These are phyloP conservation scores for Dichetophora obliterata DNA, from an alignment of 2,888 invertebrate genomes.

Conservation along the genomic window DNA sequence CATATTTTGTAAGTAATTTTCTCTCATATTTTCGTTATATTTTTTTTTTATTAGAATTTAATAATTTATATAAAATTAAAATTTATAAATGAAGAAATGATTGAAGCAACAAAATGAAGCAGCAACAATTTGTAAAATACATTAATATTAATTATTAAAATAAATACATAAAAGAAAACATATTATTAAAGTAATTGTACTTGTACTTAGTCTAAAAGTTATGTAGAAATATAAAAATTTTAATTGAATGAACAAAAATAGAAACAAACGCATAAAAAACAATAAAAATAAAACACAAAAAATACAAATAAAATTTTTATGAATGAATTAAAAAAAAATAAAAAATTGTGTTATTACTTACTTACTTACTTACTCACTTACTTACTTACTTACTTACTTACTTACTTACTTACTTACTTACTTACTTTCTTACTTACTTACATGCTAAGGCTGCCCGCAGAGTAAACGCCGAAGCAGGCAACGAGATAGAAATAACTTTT, in stretches of 20 bases:
- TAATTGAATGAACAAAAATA: slow-evolving; percentile 53
- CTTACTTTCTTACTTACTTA: too few relatives aligned
- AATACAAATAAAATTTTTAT: slow-evolving; percentile 64
- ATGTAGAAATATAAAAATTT: slow-evolving; percentile 59
- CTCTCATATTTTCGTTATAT: slow-evolving; percentile 11
- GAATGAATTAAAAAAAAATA: slow-evolving; percentile 62
- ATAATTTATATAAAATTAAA: slow-evolving; percentile 51
- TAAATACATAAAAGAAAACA: slow-evolving; percentile 54
- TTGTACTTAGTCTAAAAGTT: slow-evolving; percentile 65
- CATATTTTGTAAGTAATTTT: slow-evolving; percentile 28
- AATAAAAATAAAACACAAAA: slow-evolving; percentile 58
- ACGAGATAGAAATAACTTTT: too few relatives aligned
- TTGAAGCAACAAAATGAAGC: slow-evolving; percentile 44
- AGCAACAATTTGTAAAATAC: slow-evolving; percentile 48
- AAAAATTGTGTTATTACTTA: slow-evolving; percentile 52
- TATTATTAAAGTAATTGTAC: slow-evolving; percentile 46
- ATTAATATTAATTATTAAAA: slow-evolving; percentile 45
- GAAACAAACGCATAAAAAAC: slow-evolving; percentile 54
- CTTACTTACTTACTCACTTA: too few relatives aligned
- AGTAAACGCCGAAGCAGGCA: too few relatives aligned
- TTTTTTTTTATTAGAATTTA: slow-evolving; percentile 44
- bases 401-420: too few relatives aligned
- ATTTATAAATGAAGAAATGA: slow-evolving; percentile 30
- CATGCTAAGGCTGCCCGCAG: too few relatives aligned
- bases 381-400: too few relatives aligned